Conservation (phyloP, 2,797 vertebrate species). For the Cottoperca gobio region DNA sequence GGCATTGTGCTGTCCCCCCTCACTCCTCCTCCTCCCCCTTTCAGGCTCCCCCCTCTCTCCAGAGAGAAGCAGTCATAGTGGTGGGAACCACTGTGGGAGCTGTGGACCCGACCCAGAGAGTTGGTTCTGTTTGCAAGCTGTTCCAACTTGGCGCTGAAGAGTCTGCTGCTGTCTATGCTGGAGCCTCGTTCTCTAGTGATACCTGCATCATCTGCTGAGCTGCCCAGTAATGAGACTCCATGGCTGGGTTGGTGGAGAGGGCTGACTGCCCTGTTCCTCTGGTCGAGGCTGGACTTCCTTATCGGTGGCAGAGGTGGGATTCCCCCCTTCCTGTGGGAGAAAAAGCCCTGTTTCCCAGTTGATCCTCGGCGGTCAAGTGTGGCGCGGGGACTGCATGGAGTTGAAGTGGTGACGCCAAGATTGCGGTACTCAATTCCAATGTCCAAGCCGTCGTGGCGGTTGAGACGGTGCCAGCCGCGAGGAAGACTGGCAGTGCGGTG, state of each 20-base stretch:
- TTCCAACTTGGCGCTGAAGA: slow-evolving; percentile 96
- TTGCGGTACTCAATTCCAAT: slow-evolving; percentile 73
- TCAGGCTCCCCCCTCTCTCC: slow-evolving; percentile 92
- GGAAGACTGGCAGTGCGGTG: slow-evolving; percentile 90
- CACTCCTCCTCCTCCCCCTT: slow-evolving; percentile 83
- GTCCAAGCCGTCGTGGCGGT: slow-evolving; percentile 87
- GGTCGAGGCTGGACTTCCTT: slow-evolving; percentile 96
- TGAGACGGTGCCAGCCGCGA: slow-evolving; percentile 85
- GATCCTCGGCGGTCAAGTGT: slow-evolving; percentile 91
- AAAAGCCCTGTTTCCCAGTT: slow-evolving; percentile 89
- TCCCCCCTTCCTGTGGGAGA: slow-evolving; percentile 92
- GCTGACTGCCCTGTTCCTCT: slow-evolving; percentile 90
- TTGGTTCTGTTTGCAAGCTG: slow-evolving; percentile 94
- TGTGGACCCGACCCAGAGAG: slow-evolving; percentile 90
- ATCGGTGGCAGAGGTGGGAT: slow-evolving; percentile 94
- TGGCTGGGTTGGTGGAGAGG: slow-evolving; percentile 82
- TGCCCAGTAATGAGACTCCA: slow-evolving; percentile 76
- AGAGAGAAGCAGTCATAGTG: slow-evolving; percentile 95
- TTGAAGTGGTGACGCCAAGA: slow-evolving; percentile 79
- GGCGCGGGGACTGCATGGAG: slow-evolving; percentile 87
- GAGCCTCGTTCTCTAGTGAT: slow-evolving; percentile 74
- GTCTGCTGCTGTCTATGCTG: slow-evolving; percentile 90
- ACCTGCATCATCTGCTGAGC: slow-evolving; percentile 84
- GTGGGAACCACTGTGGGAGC: slow-evolving; percentile 75
- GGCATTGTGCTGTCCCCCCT: slow-evolving; percentile 93